phyloP scores from a whole-genome alignment of 2,888 invertebrate genomes.

The Corbicula japonica region DNA sequence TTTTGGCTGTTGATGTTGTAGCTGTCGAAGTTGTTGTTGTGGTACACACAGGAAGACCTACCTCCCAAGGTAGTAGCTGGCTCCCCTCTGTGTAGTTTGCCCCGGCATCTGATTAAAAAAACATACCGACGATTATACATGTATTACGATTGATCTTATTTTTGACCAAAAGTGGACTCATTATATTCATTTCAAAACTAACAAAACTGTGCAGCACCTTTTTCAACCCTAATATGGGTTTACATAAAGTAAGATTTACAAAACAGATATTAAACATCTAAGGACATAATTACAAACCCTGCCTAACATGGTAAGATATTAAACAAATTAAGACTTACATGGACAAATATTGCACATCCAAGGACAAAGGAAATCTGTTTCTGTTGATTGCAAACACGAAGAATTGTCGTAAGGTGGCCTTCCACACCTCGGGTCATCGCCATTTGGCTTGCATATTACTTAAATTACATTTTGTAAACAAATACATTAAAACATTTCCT shows the following conservation, averaged over 20 bases:
- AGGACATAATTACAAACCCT: too few species aligned
- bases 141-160: background rate
- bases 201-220: too few species aligned
- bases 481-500: too few species aligned
- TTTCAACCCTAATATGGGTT: too few species aligned
- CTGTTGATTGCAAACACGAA: background rate
- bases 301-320: too few species aligned
- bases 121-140: background rate
- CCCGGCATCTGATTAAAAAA: conserved; percentile 13
- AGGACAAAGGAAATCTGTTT: conserved; percentile 21
- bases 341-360: conserved; percentile 38
- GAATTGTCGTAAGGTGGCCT: conserved; percentile 14
- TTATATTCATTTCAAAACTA: too few species aligned
- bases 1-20: background rate
- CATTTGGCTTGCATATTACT: conserved; percentile 7
- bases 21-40: background rate
- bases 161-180: too few species aligned
- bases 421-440: conserved; percentile 26
- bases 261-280: too few species aligned
- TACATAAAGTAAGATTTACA: too few species aligned
- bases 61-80: background rate
- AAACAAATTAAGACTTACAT: conserved; percentile 40
- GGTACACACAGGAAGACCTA: background rate
- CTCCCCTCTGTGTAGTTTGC: conserved; percentile 4
- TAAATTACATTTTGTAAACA: too few species aligned